Conservation (phyloP, 2,113 vertebrate genomes). For the Helogale parvula region DNA sequence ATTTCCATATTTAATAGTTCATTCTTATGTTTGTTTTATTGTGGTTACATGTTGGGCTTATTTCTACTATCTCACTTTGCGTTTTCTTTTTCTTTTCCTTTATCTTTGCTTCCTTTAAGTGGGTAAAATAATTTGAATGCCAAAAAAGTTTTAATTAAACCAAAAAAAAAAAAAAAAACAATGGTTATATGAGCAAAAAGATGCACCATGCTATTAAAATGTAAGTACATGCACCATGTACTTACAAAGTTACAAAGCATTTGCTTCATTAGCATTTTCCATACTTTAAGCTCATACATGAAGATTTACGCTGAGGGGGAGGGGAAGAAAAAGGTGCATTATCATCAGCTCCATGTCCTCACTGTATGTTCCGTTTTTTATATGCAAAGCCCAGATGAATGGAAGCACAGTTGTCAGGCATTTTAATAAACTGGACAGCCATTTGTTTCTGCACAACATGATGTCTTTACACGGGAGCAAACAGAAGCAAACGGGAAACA, state of each 20-base stretch:
- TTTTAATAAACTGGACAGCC: slow-evolving; percentile 93
- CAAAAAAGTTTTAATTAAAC: slow-evolving; percentile 94
- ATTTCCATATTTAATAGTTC: not conserved
- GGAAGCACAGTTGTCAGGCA: slow-evolving; percentile 92
- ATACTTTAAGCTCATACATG: slow-evolving; percentile 83
- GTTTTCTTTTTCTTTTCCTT: not conserved
- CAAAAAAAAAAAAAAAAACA: slow-evolving; percentile 91
- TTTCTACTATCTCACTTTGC: not conserved
- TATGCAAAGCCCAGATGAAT: slow-evolving; percentile 91
- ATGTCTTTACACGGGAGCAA: slow-evolving; percentile 95
- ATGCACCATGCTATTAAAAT: slow-evolving; percentile 86
- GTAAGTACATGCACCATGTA: too few species aligned
- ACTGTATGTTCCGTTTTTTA: slow-evolving; percentile 92
- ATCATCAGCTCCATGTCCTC: slow-evolving; percentile 91
- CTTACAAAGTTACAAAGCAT: slow-evolving; percentile 94
- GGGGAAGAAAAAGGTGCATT: slow-evolving; percentile 81
- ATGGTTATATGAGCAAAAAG: slow-evolving; percentile 90
- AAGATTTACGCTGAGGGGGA: slow-evolving; percentile 60
- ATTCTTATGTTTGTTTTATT: not conserved
- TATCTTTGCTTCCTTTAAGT: not conserved
- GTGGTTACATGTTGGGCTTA: not conserved
- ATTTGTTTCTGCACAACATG: slow-evolving; percentile 93
- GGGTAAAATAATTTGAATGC: slow-evolving; percentile 77
- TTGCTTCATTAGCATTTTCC: slow-evolving; percentile 87
- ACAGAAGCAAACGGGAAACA: slow-evolving; percentile 96